These are phyloP conservation scores for Columba janthina DNA, from an alignment of 2,113 vertebrate species.

Conservation along the genomic window DNA sequence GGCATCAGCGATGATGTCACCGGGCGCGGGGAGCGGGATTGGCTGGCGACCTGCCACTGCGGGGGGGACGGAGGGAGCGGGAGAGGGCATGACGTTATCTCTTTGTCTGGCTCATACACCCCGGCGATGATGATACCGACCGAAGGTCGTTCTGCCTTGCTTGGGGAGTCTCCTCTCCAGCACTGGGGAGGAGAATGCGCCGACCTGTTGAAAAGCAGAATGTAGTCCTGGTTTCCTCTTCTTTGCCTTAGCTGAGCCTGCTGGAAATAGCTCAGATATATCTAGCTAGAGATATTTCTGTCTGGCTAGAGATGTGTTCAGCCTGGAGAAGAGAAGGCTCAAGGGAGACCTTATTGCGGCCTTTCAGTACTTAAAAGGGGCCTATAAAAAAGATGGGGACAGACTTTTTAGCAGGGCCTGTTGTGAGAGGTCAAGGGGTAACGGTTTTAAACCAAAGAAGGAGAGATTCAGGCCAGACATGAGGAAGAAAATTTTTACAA, in stretches of 20 bases:
- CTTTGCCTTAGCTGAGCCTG: not conserved
- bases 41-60: slow-evolving; percentile 50
- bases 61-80: slow-evolving; percentile 6
- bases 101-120: slow-evolving; percentile 37
- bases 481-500: too few relatives aligned
- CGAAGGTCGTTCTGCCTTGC: not conserved
- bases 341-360: too few relatives aligned
- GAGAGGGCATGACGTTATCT: slow-evolving; percentile 51
- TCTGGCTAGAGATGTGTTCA: too few relatives aligned
- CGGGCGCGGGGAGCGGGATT: not conserved
- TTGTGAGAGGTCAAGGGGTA: too few relatives aligned
- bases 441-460: too few relatives aligned
- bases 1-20: slow-evolving; percentile 38
- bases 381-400: too few relatives aligned
- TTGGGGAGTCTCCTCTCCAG: not conserved
- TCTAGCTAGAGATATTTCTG: not conserved
- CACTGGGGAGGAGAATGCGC: not conserved
- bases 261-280: not conserved
- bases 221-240: not conserved
- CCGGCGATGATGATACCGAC: not conserved
- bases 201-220: not conserved
- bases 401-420: too few relatives aligned
- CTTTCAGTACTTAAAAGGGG: too few relatives aligned
- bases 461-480: too few relatives aligned
- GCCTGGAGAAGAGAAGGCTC: too few relatives aligned